A percentile compares a stretch with the other conserved stretches of the same genome.
phyloP scores from a whole-genome alignment of 1,140 invertebrate species.

The Eriosoma lanigerum region DNA sequence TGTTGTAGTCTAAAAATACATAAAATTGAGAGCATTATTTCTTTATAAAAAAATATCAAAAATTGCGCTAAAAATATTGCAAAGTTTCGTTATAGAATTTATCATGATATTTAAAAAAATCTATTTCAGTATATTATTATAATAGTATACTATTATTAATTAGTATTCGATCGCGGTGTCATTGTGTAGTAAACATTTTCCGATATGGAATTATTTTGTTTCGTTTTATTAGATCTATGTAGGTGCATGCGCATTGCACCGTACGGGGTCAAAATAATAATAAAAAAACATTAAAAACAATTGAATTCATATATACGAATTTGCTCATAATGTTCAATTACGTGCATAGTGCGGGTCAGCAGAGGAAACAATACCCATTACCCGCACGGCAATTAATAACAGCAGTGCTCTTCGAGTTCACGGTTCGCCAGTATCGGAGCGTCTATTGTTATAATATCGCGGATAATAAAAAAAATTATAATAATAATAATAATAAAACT shows the following conservation, averaged over 20 bases:
- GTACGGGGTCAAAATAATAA: not conserved
- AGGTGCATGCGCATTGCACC: too few relatives aligned
- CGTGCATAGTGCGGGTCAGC: slow-evolving; percentile 20
- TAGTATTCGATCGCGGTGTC: too few relatives aligned
- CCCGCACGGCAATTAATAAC: slow-evolving; percentile 49
- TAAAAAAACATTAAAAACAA: too few relatives aligned
- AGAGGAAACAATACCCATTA: slow-evolving; percentile 42
- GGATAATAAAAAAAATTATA: not conserved
- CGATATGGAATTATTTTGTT: not conserved
- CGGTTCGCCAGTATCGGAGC: slow-evolving; percentile 33
- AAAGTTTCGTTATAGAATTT: too few relatives aligned
- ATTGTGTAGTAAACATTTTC: too few relatives aligned
- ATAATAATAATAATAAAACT: slow-evolving; percentile 8
- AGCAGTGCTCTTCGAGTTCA: slow-evolving; percentile 28
- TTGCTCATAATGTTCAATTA: slow-evolving; percentile 37
- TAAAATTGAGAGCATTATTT: too few relatives aligned
- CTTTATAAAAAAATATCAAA: too few relatives aligned
- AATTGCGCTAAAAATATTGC: too few relatives aligned
- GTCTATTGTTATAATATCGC: slow-evolving; percentile 20
- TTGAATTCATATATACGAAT: slow-evolving; percentile 41
- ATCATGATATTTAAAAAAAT: too few relatives aligned
- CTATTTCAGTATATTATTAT: too few relatives aligned
- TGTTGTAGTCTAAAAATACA: too few relatives aligned
- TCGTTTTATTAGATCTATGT: not conserved
- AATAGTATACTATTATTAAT: too few relatives aligned